phyloP scores from a whole-genome alignment of 23 tunicate species.

The Oikopleura albicans region DNA sequence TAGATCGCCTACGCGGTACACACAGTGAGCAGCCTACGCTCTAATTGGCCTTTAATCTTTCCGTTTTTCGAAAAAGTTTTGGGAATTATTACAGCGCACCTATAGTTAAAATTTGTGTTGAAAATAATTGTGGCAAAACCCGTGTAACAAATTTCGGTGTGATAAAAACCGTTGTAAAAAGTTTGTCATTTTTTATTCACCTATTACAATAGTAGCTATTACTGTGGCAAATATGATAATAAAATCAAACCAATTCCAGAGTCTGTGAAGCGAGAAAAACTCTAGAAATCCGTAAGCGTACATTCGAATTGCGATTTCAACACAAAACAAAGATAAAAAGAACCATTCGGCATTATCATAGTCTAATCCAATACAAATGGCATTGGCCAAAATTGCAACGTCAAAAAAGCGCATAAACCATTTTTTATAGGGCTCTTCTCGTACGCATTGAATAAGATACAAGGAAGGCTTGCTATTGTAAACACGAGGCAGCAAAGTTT shows the following conservation, averaged over 20 bases:
- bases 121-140: too few relatives aligned
- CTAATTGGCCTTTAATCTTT: too few relatives aligned
- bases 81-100: too few relatives aligned
- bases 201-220: slow-evolving; percentile 65
- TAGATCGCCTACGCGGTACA: too few relatives aligned
- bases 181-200: too few relatives aligned
- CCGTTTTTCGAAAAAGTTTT: too few relatives aligned
- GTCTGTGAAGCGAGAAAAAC: slow-evolving; percentile 37
- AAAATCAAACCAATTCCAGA: slow-evolving; percentile 98
- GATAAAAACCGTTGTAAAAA: too few relatives aligned
- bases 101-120: too few relatives aligned
- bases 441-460: not conserved
- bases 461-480: not conserved
- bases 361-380: slow-evolving; percentile 61
- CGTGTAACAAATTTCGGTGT: too few relatives aligned
- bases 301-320: slow-evolving; percentile 53
- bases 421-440: slow-evolving; percentile 10
- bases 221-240: slow-evolving; percentile 62
- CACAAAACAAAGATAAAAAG: slow-evolving; percentile 50
- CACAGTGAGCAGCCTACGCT: too few relatives aligned
- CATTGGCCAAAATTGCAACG: slow-evolving; percentile 52
- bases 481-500: not conserved
- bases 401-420: slow-evolving; percentile 54
- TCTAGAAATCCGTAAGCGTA: slow-evolving; percentile 59
- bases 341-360: slow-evolving; percentile 64